Evolutionary conservation across 1,140 invertebrate species (phyloP), one percentile per base, ranked within the genome.

Genomic region (Whitmania pigra): DNA sequence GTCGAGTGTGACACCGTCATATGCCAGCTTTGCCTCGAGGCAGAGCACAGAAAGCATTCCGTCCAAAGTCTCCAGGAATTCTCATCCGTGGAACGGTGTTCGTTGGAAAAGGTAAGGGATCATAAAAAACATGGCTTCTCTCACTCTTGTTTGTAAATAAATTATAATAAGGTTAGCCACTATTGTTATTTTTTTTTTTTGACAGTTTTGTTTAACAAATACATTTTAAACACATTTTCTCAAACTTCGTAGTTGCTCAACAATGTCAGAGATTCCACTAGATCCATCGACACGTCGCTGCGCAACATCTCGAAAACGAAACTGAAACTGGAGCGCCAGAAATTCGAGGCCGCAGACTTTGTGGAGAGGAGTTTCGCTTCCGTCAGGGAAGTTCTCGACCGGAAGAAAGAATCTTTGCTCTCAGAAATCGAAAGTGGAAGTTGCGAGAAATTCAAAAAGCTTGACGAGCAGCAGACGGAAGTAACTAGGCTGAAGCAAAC

Each of bases 1-100:
- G 77, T 79, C 11, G 81, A 84, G 66, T 86, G 85, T 77, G 85
- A 86, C 76, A 86, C 85, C 0, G 84, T 84, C 2, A 81, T 86
- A 60, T 86, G 85, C 75, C 80, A 80, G 57, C 81, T 81, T 70
- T 86, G 85, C 74, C 85, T 85, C 0, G 82, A 83, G 72, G 82
- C 84, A 17, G 84, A 85, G 72, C 85, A 86, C 75, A 80, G 82
- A 60, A 79, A 82, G 20, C 85, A 86, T 75, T 77, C 78, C 69
- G 84, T 80, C 11, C 76, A 83, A 20, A 77, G 81, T n/a, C 77
- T 84, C 25, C 75, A 78, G 40, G 84, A 85, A 69, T 84, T 84
- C 54, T 82, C 84, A 22, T 75, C 80, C 54, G 84, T 84, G 71
- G 83, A 85, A 73, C 82, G 82, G 71, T 75, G 78, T 31, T 76